Base-by-base conservation (phyloP, 2,113 vertebrate genomes). In the Laterallus jamaicensis region DNA sequence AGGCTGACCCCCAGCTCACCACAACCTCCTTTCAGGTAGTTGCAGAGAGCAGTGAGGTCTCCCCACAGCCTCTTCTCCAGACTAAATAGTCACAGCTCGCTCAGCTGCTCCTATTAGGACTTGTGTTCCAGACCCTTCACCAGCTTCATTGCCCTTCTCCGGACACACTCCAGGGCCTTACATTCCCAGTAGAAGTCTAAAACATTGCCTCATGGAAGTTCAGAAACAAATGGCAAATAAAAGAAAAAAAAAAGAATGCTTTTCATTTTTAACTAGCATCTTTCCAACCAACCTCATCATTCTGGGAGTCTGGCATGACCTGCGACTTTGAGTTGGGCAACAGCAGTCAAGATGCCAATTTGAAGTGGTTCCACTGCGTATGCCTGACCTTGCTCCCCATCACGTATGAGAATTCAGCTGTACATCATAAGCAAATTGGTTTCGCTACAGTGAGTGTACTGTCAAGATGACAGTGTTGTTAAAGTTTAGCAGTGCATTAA, bases 121-220 rank as follows among this genome's bases (percentile, higher is more conserved):
- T 44, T 44, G 42, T 44, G 42, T 16, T 44, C 42, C 42, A 44
- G 42, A 44, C 42, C 15, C 42, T 17, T 44, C 42, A 44, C 42
- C 42, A 44, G 42, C 42, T 17, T 44, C 6, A 8, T 44, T 44
- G 42, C 42, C 42, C 15, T 44, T 44, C 42, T 44, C 42, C 17
- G 42, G 42, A 44, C 42, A 44, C 42, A 16, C 42, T 44, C 42
- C 42, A 44, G 42, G 42, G 42, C 42, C 42, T 44, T 16, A 44
- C 42, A 44, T 44, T 44, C 42, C 16, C 42, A 44, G 42, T 17
- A 68, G n/a, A 82, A 84, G 14, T 18, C 58, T 76, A 63, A n/a
- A 1, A 0, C 1, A 0, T 5, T 4, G 9, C 35, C 39, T 6
- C 7, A 19, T 13, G 28, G 67, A 50, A 14, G 13, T 29, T 89